Evolutionary conservation across 2,888 invertebrate species (phyloP).

Genomic region (Catocala sponsa): DNA sequence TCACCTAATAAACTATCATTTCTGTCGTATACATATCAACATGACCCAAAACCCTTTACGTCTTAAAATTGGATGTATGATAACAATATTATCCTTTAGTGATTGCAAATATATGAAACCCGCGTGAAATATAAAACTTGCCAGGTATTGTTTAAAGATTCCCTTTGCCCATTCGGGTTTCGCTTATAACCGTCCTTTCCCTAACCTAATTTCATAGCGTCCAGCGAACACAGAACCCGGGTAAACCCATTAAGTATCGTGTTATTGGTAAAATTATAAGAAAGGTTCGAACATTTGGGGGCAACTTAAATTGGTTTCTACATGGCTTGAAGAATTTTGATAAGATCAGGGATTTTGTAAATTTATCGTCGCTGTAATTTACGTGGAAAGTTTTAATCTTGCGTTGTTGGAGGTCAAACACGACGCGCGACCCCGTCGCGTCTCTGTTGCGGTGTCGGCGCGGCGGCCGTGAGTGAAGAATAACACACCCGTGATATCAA

Average conservation of each 20-base stretch:
- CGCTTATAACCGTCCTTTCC: conserved; percentile 29
- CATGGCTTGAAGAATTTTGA: conserved; percentile 51
- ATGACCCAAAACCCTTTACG: background rate
- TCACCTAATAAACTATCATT: too few relatives aligned
- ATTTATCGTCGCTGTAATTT: conserved; percentile 59
- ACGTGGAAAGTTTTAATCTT: conserved; percentile 55
- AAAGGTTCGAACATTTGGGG: conserved; percentile 29
- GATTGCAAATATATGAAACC: conserved; percentile 11
- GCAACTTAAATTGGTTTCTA: conserved; percentile 35
- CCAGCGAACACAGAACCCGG: conserved; percentile 37
- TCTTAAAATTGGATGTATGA: conserved; percentile 12
- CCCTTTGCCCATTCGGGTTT: conserved; percentile 20
- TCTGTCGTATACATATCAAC: too few relatives aligned
- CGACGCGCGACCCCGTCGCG: too few relatives aligned
- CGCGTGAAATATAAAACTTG: conserved; percentile 17
- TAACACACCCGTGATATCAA: too few relatives aligned
- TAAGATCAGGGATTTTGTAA: conserved; percentile 58
- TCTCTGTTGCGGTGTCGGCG: background rate
- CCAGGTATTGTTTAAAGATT: conserved; percentile 24
- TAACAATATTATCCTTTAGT: conserved; percentile 5
- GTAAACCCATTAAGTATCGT: conserved; percentile 28
- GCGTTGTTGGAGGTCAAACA: conserved; percentile 27
- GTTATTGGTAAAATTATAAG: conserved; percentile 32
- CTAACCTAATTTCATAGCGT: conserved; percentile 29
- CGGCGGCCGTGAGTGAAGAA: too few relatives aligned